Conservation (phyloP, 2,113 vertebrate genomes). For the Choloepus hoffmanni region DNA sequence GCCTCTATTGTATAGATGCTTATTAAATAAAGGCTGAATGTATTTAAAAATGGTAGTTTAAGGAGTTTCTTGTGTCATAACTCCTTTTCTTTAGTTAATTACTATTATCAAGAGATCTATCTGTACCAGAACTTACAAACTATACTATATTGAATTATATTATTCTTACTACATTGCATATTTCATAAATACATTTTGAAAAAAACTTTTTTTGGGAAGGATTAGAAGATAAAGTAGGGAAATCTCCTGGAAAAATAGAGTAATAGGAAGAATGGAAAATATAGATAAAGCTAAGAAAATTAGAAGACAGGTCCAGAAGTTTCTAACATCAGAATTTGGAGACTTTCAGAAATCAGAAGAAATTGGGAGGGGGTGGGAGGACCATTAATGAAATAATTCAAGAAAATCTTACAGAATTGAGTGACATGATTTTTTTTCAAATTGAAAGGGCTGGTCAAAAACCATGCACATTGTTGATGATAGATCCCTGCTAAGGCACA, state of each 20-base stretch:
- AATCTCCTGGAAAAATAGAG: neutral
- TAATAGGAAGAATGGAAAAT: neutral
- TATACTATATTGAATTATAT: neutral
- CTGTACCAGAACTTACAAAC: neutral
- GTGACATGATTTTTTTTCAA: neutral
- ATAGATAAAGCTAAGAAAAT: neutral
- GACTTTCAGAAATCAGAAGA: neutral
- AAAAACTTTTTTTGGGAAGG: neutral
- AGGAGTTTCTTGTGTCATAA: neutral
- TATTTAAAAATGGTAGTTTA: neutral
- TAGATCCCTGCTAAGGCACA: neutral
- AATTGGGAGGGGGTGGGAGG: neutral
- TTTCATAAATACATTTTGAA: neutral
- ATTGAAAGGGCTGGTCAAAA: neutral
- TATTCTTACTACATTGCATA: neutral
- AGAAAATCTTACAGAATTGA: neutral
- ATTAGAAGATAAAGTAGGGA: neutral
- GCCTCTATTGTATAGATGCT: neutral
- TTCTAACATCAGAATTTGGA: neutral
- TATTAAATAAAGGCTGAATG: neutral
- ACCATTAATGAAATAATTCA: neutral
- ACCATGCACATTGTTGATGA: neutral
- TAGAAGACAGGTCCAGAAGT: neutral
- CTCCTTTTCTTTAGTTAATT: slow-evolving; percentile 1
- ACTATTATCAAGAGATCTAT: neutral